Evolutionary conservation across 2,888 invertebrate species (phyloP).

Genomic region (Synanthedon myopaeformis): DNA sequence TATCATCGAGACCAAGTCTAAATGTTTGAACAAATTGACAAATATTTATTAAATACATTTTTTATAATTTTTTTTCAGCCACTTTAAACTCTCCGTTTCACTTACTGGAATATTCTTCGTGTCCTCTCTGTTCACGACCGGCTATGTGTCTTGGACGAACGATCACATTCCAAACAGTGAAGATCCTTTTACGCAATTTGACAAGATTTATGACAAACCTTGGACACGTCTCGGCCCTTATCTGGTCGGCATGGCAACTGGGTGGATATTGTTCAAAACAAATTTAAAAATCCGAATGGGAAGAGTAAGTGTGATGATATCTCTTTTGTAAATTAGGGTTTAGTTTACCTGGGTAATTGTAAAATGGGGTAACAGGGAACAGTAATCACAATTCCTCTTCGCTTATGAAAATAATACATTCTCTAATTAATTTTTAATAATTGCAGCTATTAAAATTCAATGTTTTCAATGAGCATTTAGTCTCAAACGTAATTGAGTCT

Average conservation of each 20-base stretch:
- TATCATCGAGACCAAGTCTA: background rate
- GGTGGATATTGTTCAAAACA: slow-evolving; percentile 86
- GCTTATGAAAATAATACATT: too few relatives aligned
- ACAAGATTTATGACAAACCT: slow-evolving; percentile 91
- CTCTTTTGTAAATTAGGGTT: too few relatives aligned
- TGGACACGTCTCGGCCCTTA: slow-evolving; percentile 90
- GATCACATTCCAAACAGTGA: slow-evolving; percentile 83
- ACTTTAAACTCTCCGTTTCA: slow-evolving; percentile 81
- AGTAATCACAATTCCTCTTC: too few relatives aligned
- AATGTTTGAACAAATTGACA: background rate
- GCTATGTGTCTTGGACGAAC: slow-evolving; percentile 81
- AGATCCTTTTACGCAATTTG: slow-evolving; percentile 86
- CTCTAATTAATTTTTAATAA: too few relatives aligned
- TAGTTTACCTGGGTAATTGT: too few relatives aligned
- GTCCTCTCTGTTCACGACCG: slow-evolving; percentile 84
- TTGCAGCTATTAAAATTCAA: too few relatives aligned
- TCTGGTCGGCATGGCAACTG: slow-evolving; percentile 85
- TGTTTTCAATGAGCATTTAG: too few relatives aligned
- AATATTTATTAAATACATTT: background rate
- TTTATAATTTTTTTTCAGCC: slow-evolving; percentile 52
- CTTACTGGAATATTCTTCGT: slow-evolving; percentile 75
- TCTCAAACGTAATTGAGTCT: too few relatives aligned
- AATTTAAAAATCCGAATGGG: slow-evolving; percentile 82
- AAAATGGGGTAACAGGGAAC: too few relatives aligned
- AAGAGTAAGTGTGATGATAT: slow-evolving; percentile 55